Percentiles rank a stretch among this genome's conserved stretches.
Evolutionary conservation across 1,140 invertebrate species (phyloP).

Genomic region (Lerema accius): DNA sequence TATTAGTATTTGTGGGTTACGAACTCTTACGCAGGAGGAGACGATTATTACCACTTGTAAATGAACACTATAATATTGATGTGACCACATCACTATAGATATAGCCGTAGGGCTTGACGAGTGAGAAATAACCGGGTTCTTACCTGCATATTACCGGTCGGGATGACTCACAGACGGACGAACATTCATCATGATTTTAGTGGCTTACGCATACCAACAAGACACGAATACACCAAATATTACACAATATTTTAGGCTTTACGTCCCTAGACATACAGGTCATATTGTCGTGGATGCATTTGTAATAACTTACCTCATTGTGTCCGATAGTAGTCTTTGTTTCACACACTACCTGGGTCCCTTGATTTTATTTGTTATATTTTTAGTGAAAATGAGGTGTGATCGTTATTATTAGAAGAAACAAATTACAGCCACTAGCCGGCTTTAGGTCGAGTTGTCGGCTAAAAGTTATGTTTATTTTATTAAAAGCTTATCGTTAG

Average conservation of each 20-base stretch:
- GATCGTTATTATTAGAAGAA: constrained; percentile 11
- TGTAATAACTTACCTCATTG: constrained; percentile 7
- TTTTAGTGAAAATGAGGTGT: constrained; percentile 18
- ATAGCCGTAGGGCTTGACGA: constrained; percentile 17
- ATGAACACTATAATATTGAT: constrained; percentile 2
- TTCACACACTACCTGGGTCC: constrained; percentile 28
- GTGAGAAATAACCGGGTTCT: constrained; percentile 33
- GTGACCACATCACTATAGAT: constrained; percentile 1
- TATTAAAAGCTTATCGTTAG: background rate
- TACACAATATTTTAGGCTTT: constrained; percentile 17
- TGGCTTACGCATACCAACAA: constrained; percentile 30
- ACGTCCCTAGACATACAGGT: background rate
- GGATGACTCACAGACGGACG: constrained; percentile 34
- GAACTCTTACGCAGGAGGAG: too few species aligned
- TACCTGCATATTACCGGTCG: constrained; percentile 35
- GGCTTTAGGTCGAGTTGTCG: constrained; percentile 1
- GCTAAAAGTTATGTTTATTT: constrained; percentile 12
- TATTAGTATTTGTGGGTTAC: too few species aligned
- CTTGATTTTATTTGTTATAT: constrained; percentile 18
- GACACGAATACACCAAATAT: constrained; percentile 9
- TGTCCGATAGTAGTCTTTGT: constrained; percentile 20
- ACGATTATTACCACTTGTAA: too few species aligned
- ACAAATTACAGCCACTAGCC: constrained; percentile 15
- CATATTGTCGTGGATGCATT: background rate
- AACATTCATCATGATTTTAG: constrained; percentile 38